Evolutionary conservation across 2,797 vertebrate genomes (phyloP), one percentile per base, ranked within the genome.

Genomic region (Myripristis jacobus): DNA sequence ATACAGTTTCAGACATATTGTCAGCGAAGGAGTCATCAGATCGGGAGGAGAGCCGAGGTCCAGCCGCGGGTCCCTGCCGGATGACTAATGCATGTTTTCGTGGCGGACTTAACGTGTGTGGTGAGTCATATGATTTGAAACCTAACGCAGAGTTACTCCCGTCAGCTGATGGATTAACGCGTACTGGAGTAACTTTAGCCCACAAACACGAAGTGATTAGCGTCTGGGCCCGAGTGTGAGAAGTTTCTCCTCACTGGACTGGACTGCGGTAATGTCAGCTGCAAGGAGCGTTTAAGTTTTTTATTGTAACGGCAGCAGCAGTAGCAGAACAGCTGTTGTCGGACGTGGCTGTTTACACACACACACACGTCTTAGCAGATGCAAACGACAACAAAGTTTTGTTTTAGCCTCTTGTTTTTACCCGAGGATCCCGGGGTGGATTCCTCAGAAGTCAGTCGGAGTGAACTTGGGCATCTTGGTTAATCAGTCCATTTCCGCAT

Each of bases 1-100:
- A 66, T 41, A 50, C 87, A 79, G 66, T 81, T 79, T 73, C 82
- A 84, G 85, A 84, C 86, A 63, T 70, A 73, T 87, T 59, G 81
- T 81, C 83, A 61, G 59, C 70, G 64, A 44, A 75, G 80, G 68
- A 81, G 74, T 74, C 75, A 1, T 56, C 80, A 47, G 79, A 84
- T 79, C 82, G 25, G 54, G 36, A 66, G 24, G 44, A 25, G 22
- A 52, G 31, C 4, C 15, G 13, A 25, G 73, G 56, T 75, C 71
- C 60, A 76, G 79, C 47, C 66, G 25, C 75, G 7, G 61, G 65
- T 65, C 57, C 2, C 36, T 56, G 41, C 19, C 70, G 50, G 19
- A 50, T 44, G 48, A 75, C 69, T 64, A n/a, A n/a, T n/a, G 1
- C 79, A 65, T 76, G 82, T 82, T 81, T 84, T 72, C 75, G 74